These are phyloP conservation scores for Reticulitermes lucifugus DNA, from an alignment of 2,888 invertebrate species.

Conservation along the genomic window DNA sequence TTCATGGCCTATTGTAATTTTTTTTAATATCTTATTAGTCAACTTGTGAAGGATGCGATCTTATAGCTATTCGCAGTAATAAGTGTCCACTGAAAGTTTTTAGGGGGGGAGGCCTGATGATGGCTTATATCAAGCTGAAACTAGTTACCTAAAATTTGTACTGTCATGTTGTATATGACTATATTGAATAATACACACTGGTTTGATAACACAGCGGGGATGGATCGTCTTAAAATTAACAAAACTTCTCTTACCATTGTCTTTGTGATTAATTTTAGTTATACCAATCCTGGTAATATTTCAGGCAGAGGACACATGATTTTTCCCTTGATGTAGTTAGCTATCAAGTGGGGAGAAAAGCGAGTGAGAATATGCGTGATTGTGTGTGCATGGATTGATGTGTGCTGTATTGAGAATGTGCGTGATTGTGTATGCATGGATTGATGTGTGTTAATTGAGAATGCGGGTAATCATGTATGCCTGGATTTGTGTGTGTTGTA, in stretches of 20 bases:
- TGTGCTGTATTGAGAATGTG: not conserved
- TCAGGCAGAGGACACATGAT: not conserved
- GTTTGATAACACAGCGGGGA: too few relatives aligned
- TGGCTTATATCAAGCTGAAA: too few relatives aligned
- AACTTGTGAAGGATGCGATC: too few relatives aligned
- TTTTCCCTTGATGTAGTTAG: not conserved
- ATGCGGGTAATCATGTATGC: not conserved
- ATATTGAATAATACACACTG: too few relatives aligned
- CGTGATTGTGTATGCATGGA: not conserved
- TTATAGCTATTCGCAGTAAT: too few relatives aligned
- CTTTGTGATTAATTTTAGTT: constrained; percentile 1
- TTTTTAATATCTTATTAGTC: too few relatives aligned
- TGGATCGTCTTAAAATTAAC: too few relatives aligned
- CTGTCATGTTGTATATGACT: too few relatives aligned
- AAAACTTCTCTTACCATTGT: not conserved
- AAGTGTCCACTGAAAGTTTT: too few relatives aligned
- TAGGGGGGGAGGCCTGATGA: too few relatives aligned
- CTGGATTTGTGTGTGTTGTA: not conserved
- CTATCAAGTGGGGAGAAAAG: not conserved
- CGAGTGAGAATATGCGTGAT: not conserved
- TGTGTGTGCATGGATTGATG: not conserved
- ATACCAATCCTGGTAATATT: not conserved
- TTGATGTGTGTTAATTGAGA: not conserved
- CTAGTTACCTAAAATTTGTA: too few relatives aligned
- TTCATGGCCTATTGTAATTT: too few relatives aligned